Evolutionary conservation across 2,797 vertebrate species (phyloP).

Genomic region (Miichthys miiuy): DNA sequence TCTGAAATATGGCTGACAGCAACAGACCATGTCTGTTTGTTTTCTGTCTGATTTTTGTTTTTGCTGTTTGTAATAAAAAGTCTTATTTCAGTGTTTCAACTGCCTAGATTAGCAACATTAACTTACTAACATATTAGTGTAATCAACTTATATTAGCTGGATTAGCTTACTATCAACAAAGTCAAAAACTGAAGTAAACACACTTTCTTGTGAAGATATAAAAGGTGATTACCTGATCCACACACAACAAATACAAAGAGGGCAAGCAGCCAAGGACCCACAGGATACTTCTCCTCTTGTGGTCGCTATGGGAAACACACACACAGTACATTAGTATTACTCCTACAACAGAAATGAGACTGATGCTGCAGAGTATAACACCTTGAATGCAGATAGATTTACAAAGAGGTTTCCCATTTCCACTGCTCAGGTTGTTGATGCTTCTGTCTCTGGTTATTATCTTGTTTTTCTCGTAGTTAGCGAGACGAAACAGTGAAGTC

Average conservation of each 20-base stretch:
- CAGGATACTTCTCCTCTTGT: constrained; percentile 94
- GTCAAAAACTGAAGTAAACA: neutral
- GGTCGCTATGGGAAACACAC: constrained; percentile 65
- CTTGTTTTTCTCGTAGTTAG: neutral
- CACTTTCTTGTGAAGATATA: neutral
- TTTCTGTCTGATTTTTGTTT: neutral
- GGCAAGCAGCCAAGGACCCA: constrained; percentile 95
- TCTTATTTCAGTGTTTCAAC: too few species aligned
- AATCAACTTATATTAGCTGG: neutral
- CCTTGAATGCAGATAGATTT: neutral
- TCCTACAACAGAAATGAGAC: neutral
- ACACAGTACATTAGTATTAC: constrained; percentile 23
- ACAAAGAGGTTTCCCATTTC: constrained; percentile 5
- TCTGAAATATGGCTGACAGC: constrained; percentile 86
- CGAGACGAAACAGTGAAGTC: neutral
- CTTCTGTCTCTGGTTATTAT: neutral
- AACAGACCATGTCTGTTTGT: neutral
- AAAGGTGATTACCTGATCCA: constrained; percentile 89
- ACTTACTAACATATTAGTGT: neutral
- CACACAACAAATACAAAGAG: constrained; percentile 97
- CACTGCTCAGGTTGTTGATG: neutral
- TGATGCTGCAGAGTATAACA: constrained; percentile 37
- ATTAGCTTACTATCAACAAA: neutral
- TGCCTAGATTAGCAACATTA: neutral
- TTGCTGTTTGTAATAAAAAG: too few species aligned